A percentile compares a stretch with the other conserved stretches of the same genome.
Evolutionary conservation across 1,140 invertebrate species (phyloP).

Genomic region (Ceratina calcarata): DNA sequence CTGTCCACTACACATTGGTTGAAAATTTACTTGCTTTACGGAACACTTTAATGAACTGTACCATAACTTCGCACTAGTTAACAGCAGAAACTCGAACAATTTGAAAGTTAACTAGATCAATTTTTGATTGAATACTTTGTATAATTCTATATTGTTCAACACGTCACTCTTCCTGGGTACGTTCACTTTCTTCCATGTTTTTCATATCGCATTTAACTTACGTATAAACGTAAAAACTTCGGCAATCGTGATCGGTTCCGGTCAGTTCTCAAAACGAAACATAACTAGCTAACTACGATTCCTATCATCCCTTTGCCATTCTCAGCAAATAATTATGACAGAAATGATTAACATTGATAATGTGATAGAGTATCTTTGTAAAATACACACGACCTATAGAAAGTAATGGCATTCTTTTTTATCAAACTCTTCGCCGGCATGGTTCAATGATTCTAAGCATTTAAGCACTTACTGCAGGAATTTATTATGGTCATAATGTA

Average conservation of each 20-base stretch:
- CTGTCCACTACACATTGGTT: constrained; percentile 2
- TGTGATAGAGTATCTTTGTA: no score
- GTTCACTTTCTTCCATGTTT: constrained; percentile 31
- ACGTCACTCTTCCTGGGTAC: constrained; percentile 5
- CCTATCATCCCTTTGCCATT: no score
- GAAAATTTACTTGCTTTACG: not conserved
- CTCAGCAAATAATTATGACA: no score
- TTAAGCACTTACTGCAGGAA: no score
- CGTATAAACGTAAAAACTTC: not conserved
- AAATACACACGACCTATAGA: no score
- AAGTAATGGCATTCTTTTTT: no score
- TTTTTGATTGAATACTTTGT: not conserved
- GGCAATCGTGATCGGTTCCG: not conserved
- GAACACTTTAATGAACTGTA: not conserved
- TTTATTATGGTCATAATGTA: no score
- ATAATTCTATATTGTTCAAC: not conserved
- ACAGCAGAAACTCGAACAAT: not conserved
- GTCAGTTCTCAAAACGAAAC: not conserved
- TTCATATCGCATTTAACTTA: not conserved
- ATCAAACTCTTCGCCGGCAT: no score
- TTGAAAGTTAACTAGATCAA: not conserved
- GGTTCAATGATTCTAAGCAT: no score
- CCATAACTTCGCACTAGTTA: not conserved
- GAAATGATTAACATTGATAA: no score
- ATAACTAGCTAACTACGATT: no score